Percentiles rank a stretch among this genome's conserved stretches.
phyloP scores from a whole-genome alignment of 2,113 vertebrate genomes.

The Orcinus orca region DNA sequence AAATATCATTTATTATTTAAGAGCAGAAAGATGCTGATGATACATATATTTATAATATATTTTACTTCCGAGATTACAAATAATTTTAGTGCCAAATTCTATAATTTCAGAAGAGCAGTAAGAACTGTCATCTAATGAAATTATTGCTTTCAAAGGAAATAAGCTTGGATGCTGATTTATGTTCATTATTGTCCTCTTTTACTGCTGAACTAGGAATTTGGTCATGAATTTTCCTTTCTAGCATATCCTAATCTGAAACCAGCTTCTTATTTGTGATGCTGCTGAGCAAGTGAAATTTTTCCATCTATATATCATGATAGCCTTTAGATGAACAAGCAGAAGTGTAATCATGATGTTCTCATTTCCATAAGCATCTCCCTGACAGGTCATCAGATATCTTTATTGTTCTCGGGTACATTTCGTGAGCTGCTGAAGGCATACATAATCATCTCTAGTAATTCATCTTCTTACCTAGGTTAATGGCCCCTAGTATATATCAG shows the following conservation, averaged over 20 bases:
- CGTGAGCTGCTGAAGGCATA: conserved; percentile 59
- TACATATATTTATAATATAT: background rate
- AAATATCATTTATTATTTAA: background rate
- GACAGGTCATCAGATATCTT: conserved; percentile 65
- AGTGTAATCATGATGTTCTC: conserved; percentile 17
- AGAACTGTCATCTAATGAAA: conserved; percentile 14
- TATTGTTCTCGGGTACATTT: conserved; percentile 56
- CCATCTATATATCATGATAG: conserved; percentile 27
- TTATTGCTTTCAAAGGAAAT: conserved; percentile 57
- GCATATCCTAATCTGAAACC: background rate
- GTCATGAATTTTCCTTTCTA: conserved; percentile 43
- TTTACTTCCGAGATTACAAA: conserved; percentile 36
- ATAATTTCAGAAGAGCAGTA: conserved; percentile 36
- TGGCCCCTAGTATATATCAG: conserved; percentile 35
- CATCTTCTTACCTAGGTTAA: conserved; percentile 49
- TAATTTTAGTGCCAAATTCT: conserved; percentile 22
- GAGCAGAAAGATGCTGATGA: conserved; percentile 42
- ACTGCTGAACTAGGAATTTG: background rate
- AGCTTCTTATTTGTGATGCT: conserved; percentile 26
- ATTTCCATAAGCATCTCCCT: conserved; percentile 64
- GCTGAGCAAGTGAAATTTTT: background rate
- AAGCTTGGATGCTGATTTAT: background rate
- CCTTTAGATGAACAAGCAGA: conserved; percentile 21
- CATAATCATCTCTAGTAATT: conserved; percentile 36
- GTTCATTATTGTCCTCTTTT: conserved; percentile 5